Conservation (phyloP, 2,113 vertebrate species). For the Caranx melampygus region DNA sequence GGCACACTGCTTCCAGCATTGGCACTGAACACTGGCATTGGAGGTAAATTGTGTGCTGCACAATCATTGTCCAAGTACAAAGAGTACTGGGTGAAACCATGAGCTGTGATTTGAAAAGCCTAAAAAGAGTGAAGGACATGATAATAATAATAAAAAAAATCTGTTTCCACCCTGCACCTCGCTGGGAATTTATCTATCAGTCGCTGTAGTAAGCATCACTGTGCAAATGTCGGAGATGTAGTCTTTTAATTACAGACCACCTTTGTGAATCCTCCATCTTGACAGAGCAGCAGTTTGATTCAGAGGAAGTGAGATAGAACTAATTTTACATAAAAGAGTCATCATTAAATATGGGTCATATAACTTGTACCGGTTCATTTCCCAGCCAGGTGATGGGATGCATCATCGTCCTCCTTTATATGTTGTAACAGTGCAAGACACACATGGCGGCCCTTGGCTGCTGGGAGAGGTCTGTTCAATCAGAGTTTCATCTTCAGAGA, state of each 20-base stretch:
- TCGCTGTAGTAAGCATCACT: conserved; percentile 26
- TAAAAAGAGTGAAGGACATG: conserved; percentile 17
- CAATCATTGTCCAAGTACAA: conserved; percentile 37
- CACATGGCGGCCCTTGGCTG: conserved; percentile 17
- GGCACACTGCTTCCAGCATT: not conserved
- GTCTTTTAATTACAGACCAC: conserved; percentile 41
- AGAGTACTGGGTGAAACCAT: conserved; percentile 27
- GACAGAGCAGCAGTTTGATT: conserved; percentile 12
- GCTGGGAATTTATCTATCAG: conserved; percentile 41
- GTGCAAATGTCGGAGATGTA: conserved; percentile 35
- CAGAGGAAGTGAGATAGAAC: conserved; percentile 30
- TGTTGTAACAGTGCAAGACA: conserved; percentile 25
- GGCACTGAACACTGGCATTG: conserved; percentile 1
- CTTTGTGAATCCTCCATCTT: conserved; percentile 25
- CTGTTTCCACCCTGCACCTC: conserved; percentile 29
- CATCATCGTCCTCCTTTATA: conserved; percentile 40
- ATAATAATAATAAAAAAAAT: conserved; percentile 13
- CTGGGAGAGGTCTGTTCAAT: conserved; percentile 70
- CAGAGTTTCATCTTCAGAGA: conserved; percentile 77
- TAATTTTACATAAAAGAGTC: conserved; percentile 51
- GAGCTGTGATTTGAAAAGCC: conserved; percentile 26
- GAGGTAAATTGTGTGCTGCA: conserved; percentile 20
- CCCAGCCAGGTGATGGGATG: conserved; percentile 21
- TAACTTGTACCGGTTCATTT: conserved; percentile 1
- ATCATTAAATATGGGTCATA: conserved; percentile 30